Percentiles rank a stretch among this genome's conserved stretches.
These are phyloP conservation scores for Drosophila rufa DNA, from an alignment of 1,140 invertebrate species.

Conservation along the genomic window DNA sequence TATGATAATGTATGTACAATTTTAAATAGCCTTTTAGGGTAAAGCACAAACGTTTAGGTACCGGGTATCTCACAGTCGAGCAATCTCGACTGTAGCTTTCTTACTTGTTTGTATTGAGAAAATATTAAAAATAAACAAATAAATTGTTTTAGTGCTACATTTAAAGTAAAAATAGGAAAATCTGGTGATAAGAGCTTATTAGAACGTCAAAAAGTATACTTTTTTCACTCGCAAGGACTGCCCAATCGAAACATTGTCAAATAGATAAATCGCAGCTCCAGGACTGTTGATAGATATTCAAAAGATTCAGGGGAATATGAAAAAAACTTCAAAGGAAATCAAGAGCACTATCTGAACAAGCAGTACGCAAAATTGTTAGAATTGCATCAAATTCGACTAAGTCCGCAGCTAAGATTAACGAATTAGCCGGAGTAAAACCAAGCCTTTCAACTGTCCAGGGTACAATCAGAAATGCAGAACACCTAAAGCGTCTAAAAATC, in stretches of 20 bases:
- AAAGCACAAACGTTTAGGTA: too few relatives aligned
- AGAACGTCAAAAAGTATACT: constrained; percentile 4
- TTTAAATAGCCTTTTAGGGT: too few relatives aligned
- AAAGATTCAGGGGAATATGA: constrained; percentile 16
- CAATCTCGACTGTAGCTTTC: too few relatives aligned
- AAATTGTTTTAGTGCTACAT: neutral
- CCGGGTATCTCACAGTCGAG: too few relatives aligned
- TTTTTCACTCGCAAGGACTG: constrained; percentile 28
- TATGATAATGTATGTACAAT: too few relatives aligned
- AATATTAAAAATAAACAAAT: constrained; percentile 2
- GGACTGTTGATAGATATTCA: constrained; percentile 20
- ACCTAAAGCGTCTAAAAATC: constrained; percentile 33
- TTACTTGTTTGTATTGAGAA: neutral
- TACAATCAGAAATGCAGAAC: constrained; percentile 31
- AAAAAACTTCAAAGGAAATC: constrained; percentile 8
- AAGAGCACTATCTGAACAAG: neutral
- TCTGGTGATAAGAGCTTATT: neutral
- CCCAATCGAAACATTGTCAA: constrained; percentile 27
- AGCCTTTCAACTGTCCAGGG: constrained; percentile 30
- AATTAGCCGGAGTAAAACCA: constrained; percentile 29
- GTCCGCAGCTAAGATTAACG: constrained; percentile 19
- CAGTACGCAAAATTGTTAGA: constrained; percentile 10
- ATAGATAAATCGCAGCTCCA: constrained; percentile 28
- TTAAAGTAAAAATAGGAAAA: neutral
- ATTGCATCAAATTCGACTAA: constrained; percentile 5